Conservation (phyloP, 2,888 invertebrate species). For the Acrobasis repandana region DNA sequence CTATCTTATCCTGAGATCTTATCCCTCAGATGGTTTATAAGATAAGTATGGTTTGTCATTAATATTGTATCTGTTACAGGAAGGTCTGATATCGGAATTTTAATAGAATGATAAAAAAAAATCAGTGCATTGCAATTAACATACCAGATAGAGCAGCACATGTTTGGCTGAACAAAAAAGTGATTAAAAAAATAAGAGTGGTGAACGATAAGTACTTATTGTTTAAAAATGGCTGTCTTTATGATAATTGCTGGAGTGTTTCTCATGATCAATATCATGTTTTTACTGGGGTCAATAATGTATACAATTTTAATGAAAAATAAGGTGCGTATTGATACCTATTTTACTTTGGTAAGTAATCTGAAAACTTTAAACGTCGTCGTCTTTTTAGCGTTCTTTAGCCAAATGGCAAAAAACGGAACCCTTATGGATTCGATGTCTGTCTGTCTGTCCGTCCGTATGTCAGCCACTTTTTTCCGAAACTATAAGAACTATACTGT, state of each 20-base stretch:
- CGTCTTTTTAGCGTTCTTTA: too few species aligned
- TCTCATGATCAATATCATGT: not conserved
- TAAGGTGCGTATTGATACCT: constrained; percentile 5
- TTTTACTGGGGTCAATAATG: not conserved
- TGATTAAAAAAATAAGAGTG: too few species aligned
- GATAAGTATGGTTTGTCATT: not conserved
- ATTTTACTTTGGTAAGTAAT: not conserved
- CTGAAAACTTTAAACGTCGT: too few species aligned
- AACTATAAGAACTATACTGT: too few species aligned
- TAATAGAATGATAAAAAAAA: not conserved
- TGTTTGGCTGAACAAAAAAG: too few species aligned
- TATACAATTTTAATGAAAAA: not conserved
- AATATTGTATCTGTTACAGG: not conserved
- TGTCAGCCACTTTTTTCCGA: too few species aligned
- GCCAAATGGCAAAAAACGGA: too few species aligned
- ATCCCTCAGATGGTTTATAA: not conserved
- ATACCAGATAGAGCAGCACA: not conserved
- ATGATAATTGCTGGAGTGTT: not conserved
- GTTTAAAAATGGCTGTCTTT: not conserved
- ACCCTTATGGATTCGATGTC: too few species aligned
- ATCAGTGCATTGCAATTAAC: constrained; percentile 8
- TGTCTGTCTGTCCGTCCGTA: too few species aligned
- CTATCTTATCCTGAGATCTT: not conserved
- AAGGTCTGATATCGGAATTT: not conserved
- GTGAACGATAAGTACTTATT: not conserved